Percentiles rank a stretch among this genome's conserved stretches.
Evolutionary conservation across 1,140 invertebrate genomes (phyloP).

Genomic region (Drosophila willistoni): DNA sequence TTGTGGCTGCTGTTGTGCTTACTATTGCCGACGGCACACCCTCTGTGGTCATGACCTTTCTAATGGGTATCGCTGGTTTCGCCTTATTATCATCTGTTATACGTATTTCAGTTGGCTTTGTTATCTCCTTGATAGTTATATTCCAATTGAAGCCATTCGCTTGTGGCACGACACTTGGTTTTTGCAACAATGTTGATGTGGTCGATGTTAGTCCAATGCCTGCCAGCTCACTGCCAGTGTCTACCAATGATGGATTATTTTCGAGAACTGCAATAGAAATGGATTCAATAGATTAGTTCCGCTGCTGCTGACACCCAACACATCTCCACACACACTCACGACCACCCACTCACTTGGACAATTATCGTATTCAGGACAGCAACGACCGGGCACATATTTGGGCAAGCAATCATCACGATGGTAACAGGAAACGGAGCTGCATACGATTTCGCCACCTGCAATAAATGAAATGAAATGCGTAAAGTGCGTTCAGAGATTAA

Average conservation of each 20-base stretch:
- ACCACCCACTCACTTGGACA: slow-evolving; percentile 86
- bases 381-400: slow-evolving; percentile 87
- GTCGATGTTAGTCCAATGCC: slow-evolving; percentile 18
- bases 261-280: slow-evolving; percentile 52
- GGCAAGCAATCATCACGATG: slow-evolving; percentile 89
- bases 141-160: slow-evolving; percentile 72
- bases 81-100: slow-evolving; percentile 80
- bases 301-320: neutral
- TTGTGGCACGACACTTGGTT: slow-evolving; percentile 40
- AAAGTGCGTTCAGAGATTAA: neutral
- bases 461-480: slow-evolving; percentile 27
- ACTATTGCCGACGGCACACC: neutral
- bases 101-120: slow-evolving; percentile 80
- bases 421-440: slow-evolving; percentile 89
- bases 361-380: slow-evolving; percentile 91
- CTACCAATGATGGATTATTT: slow-evolving; percentile 61
- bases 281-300: neutral
- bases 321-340: slow-evolving; percentile 78
- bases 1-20: neutral
- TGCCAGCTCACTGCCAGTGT: slow-evolving; percentile 33
- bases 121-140: slow-evolving; percentile 83
- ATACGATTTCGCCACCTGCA: slow-evolving; percentile 88
- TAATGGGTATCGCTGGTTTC: slow-evolving; percentile 62
- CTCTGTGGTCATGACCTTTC: slow-evolving; percentile 47
- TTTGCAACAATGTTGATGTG: slow-evolving; percentile 34